Evolutionary conservation across 2,888 invertebrate genomes (phyloP).

Genomic region (Drosophila atroscutellata): DNA sequence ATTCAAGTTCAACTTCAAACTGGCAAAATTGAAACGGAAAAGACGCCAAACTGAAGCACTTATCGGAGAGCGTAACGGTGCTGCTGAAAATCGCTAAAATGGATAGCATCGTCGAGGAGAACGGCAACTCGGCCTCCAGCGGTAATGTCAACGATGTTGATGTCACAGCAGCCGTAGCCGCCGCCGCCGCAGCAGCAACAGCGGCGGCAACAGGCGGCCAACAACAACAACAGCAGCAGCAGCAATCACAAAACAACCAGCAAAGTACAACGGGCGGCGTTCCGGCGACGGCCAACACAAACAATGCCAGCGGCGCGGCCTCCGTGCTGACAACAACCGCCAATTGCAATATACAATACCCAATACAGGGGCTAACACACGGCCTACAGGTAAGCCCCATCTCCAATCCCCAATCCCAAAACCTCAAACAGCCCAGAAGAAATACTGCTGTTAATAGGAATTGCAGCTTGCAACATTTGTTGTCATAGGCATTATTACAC

Average conservation of each 20-base stretch:
- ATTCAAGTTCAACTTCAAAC: slow-evolving; percentile 66
- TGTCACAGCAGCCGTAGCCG: slow-evolving; percentile 48
- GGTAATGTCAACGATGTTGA: slow-evolving; percentile 77
- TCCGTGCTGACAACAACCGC: slow-evolving; percentile 87
- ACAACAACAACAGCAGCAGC: slow-evolving; percentile 43
- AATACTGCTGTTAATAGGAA: neutral
- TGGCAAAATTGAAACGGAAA: slow-evolving; percentile 84
- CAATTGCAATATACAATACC: slow-evolving; percentile 93
- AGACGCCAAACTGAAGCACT: slow-evolving; percentile 85
- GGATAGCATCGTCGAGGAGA: slow-evolving; percentile 96
- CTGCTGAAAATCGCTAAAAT: slow-evolving; percentile 87
- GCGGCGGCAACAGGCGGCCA: slow-evolving; percentile 48
- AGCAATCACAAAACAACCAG: slow-evolving; percentile 76
- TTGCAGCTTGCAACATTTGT: neutral
- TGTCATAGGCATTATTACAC: neutral
- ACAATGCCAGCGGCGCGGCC: slow-evolving; percentile 61
- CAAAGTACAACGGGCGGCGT: slow-evolving; percentile 73
- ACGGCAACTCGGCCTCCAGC: slow-evolving; percentile 87
- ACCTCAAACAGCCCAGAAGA: neutral
- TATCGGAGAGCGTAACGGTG: slow-evolving; percentile 88
- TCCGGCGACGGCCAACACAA: slow-evolving; percentile 61
- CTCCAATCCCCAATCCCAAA: neutral
- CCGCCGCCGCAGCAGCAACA: slow-evolving; percentile 40
- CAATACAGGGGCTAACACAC: slow-evolving; percentile 86
- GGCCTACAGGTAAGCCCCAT: slow-evolving; percentile 88